These are phyloP conservation scores for Botrylloides violaceus DNA, from an alignment of 23 tunicate species.

Conservation along the genomic window DNA sequence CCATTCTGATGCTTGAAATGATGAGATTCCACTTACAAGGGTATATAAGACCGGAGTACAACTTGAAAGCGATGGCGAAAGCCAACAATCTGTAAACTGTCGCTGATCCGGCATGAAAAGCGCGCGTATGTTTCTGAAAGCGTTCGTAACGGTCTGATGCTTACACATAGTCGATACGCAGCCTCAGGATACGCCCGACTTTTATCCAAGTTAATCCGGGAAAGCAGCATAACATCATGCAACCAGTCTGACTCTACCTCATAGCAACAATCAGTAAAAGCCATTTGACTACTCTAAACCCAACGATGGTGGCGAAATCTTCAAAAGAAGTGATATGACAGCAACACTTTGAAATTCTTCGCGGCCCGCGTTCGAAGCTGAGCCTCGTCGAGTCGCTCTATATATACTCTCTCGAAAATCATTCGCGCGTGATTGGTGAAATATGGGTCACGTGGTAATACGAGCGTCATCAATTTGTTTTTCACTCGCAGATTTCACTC, in stretches of 20 bases:
- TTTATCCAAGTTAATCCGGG: neutral
- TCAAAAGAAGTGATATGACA: constrained; percentile 22
- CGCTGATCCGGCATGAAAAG: too few relatives aligned
- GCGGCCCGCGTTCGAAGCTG: constrained; percentile 28
- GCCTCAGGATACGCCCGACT: neutral
- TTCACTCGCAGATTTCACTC: constrained; percentile 9
- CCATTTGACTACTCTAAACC: neutral
- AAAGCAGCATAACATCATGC: neutral
- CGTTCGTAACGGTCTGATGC: constrained; percentile 21
- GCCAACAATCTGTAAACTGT: too few relatives aligned
- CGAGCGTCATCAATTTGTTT: constrained; percentile 15
- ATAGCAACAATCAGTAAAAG: neutral
- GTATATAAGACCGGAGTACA: too few relatives aligned
- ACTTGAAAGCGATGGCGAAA: too few relatives aligned
- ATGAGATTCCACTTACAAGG: too few relatives aligned
- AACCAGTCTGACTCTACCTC: neutral
- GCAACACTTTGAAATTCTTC: constrained; percentile 19
- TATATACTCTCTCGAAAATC: constrained; percentile 47
- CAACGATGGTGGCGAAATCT: neutral
- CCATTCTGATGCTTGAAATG: too few relatives aligned
- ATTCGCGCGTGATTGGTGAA: constrained; percentile 43
- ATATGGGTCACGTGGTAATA: constrained; percentile 46
- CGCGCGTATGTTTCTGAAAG: constrained; percentile 18
- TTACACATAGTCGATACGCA: neutral
- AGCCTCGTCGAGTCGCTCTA: constrained; percentile 27